Evolutionary conservation across 2,888 invertebrate species (phyloP), one percentile per base, ranked within the genome.

Genomic region (Drosophila quasianomalipes): DNA sequence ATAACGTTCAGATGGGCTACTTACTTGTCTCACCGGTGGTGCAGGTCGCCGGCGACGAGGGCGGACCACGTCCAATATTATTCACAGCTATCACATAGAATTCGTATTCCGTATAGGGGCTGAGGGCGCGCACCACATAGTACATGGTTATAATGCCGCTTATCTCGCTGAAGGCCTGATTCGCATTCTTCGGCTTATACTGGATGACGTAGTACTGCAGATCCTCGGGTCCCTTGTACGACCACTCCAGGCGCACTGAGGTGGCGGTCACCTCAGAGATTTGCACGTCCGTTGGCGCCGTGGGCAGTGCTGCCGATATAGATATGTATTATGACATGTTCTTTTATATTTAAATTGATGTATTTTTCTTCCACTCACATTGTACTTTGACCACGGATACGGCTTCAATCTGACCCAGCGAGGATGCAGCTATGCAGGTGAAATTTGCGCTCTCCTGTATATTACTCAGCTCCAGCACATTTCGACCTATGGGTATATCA

Each of bases 11-110:
- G 59, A 14, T 60, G 39, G 22, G 74, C 22, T 92, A 94, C 95
- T 94, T 96, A 99, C 98, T 98, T 95, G 98, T 97, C 95, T 99
- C 99, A 91, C 98, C 98, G 31, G 99, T 99, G 81, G 98, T 98
- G 91, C 98, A 97, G 91, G 97, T 96, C 53, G 97, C 97, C 0
- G 98, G 97, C 30, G 96, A 94, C 79, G 98, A 98, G 4, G 98
- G 97, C 44, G 96, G 96, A 44, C 99, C 98, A 74, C 98, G 95
- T 52, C 99, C 99, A 82, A 98, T 97, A 93, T 96, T 97, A 95
- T 99, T 99, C 63, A 98, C 98, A 31, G 98, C 99, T 85, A 98
- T 97, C 82, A 99, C 98, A 93, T 97, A 97, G 95, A 99, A 97
- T 94, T 99, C 98, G 94, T 99, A 99, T 93, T 97, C 97, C 7